Evolutionary conservation across 23 tunicate species (phyloP), one percentile per base, ranked within the genome.

Genomic region (Halocynthia aurantium): DNA sequence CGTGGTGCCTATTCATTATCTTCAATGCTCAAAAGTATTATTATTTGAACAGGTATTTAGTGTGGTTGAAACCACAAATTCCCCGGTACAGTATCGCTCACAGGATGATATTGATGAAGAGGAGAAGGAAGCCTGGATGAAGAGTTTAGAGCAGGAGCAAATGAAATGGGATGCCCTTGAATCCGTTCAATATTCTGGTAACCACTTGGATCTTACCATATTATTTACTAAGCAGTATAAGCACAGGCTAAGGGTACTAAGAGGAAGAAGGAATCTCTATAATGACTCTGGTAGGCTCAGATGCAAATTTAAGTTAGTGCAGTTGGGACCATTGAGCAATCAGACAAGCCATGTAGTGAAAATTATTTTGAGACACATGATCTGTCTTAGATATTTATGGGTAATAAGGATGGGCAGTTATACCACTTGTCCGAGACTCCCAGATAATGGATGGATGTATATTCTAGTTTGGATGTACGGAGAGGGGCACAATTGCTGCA

Each of bases 131-230:
- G 67, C 52, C 7, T 88, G 95, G 95, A 20, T 77, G 15, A 60
- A 88, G 44, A 75, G 79, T 40, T 67, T 88, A 12, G 87, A 62
- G 13, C 76, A 83, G 61, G 95, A 88, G 57, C 65, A 68, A 65
- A 72, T 70, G 55, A 82, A 88, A 78, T 88, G 95, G 95, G 87
- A 83, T 71, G 83, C 95, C 0, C 69, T 88, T 58, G 87, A 87
- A 69, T 19, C 58, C 5, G 56, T 68, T 50, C 81, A 84, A 20
- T 66, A 76, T 52, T 52, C 81, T 55, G 53, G 86, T 83, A 49
- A 31, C 4, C 44, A 31, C 44, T 31, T 31, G 44, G 44, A 31
- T 31, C 44, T 31, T 31, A 31, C 44, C 44, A 31, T 31, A 31
- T 31, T 31, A 19, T 13, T 0, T 58, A 17, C 13, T 68, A 19